A percentile compares a stretch with the other conserved stretches of the same genome.
Evolutionary conservation across 1,140 invertebrate species (phyloP).

Genomic region (Lasioglossum albipes): DNA sequence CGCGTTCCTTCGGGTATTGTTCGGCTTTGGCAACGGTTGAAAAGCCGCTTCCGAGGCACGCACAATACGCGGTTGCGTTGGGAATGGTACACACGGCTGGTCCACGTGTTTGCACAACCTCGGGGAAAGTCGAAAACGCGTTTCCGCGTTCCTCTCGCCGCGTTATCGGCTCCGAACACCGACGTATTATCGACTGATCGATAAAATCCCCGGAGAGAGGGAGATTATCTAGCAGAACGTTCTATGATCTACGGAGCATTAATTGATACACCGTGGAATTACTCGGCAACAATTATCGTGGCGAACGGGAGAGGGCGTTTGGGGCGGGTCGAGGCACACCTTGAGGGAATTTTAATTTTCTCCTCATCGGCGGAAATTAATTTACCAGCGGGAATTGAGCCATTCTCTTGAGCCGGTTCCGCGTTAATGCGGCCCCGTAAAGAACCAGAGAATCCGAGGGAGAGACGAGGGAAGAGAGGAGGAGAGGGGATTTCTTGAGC

Average conservation of each 20-base stretch:
- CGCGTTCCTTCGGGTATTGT: constrained; percentile 60
- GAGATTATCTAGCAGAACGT: not conserved
- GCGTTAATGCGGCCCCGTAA: not conserved
- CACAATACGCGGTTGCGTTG: constrained; percentile 43
- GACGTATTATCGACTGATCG: constrained; percentile 38
- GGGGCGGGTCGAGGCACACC: not conserved
- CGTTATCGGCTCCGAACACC: constrained; percentile 49
- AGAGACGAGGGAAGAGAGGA: not conserved
- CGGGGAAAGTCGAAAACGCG: constrained; percentile 22
- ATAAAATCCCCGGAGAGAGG: not conserved
- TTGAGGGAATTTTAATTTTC: constrained; percentile 52
- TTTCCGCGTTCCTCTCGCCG: constrained; percentile 8
- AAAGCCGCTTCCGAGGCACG: constrained; percentile 54
- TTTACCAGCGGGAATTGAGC: constrained; percentile 37
- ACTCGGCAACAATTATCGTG: constrained; percentile 26
- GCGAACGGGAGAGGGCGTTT: not conserved
- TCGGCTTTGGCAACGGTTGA: constrained; percentile 45
- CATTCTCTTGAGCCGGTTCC: constrained; percentile 22
- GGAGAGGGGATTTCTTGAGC: constrained; percentile 2
- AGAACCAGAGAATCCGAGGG: too few relatives aligned
- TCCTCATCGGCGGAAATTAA: constrained; percentile 34
- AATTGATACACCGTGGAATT: constrained; percentile 18
- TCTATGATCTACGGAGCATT: not conserved
- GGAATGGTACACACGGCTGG: not conserved
- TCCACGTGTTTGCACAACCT: constrained; percentile 25